These are phyloP conservation scores for Myotis brandtii DNA, from an alignment of 2,113 vertebrate species.

Conservation along the genomic window DNA sequence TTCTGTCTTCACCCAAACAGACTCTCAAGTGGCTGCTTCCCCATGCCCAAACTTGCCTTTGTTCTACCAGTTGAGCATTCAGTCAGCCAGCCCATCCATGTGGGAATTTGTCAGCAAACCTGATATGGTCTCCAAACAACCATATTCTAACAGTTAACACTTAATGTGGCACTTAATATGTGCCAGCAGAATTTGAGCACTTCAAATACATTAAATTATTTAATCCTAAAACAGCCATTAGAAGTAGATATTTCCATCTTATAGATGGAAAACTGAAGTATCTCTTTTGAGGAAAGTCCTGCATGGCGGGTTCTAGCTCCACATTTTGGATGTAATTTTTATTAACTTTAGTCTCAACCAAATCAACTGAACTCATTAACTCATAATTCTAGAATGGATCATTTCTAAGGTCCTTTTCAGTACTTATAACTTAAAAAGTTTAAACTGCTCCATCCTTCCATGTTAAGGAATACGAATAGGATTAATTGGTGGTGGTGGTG, in stretches of 20 bases:
- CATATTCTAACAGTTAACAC: not conserved
- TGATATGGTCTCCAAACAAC: not conserved
- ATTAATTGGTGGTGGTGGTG: not conserved
- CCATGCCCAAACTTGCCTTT: not conserved
- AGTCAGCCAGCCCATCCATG: not conserved
- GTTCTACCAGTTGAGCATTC: not conserved
- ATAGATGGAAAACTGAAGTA: not conserved
- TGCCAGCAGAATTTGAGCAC: not conserved
- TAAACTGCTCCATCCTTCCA: not conserved
- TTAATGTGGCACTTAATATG: not conserved
- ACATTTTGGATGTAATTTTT: not conserved
- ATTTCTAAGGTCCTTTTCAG: not conserved
- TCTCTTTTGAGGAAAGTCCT: not conserved
- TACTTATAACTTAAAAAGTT: not conserved
- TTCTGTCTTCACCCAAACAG: not conserved
- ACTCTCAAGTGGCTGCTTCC: not conserved
- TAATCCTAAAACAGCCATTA: not conserved
- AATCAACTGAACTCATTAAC: not conserved
- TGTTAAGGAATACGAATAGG: not conserved
- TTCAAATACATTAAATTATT: conserved; percentile 23
- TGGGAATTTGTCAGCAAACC: not conserved
- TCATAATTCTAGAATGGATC: not conserved
- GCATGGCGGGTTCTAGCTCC: not conserved
- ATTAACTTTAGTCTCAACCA: not conserved
- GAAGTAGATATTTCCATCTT: not conserved